Conservation (phyloP, 2,888 invertebrate genomes). For the Agonopterix arenella region DNA sequence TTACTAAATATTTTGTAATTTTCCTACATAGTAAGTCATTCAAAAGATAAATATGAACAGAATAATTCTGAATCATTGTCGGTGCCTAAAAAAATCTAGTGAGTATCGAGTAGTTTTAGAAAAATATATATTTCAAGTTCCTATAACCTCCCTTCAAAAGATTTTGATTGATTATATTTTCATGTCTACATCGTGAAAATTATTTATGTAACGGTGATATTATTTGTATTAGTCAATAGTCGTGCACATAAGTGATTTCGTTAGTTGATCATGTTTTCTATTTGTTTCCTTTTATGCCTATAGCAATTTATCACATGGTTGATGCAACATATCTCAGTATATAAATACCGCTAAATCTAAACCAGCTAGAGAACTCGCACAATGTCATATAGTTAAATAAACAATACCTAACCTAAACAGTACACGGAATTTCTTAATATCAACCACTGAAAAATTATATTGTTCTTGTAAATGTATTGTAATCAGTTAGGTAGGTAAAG, state of each 20-base stretch:
- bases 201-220: constrained; percentile 22
- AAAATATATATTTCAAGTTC: constrained; percentile 14
- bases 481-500: too few species aligned
- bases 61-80: constrained; percentile 53
- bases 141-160: constrained; percentile 37
- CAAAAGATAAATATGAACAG: constrained; percentile 53
- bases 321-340: constrained; percentile 17
- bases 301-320: constrained; percentile 23
- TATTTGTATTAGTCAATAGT: background rate
- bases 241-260: constrained; percentile 4
- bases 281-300: constrained; percentile 1
- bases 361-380: too few species aligned
- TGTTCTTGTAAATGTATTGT: too few species aligned
- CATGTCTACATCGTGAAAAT: constrained; percentile 34
- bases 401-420: too few species aligned
- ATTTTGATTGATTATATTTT: constrained; percentile 45
- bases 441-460: too few species aligned
- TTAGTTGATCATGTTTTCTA: constrained; percentile 14
- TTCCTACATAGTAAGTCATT: constrained; percentile 24
- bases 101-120: constrained; percentile 28
- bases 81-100: constrained; percentile 61
- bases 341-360: too few species aligned
- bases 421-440: too few species aligned
- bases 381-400: too few species aligned
- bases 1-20: constrained; percentile 47